These are phyloP conservation scores for Noctua pronuba DNA, from an alignment of 2,888 invertebrate species.

Conservation along the genomic window DNA sequence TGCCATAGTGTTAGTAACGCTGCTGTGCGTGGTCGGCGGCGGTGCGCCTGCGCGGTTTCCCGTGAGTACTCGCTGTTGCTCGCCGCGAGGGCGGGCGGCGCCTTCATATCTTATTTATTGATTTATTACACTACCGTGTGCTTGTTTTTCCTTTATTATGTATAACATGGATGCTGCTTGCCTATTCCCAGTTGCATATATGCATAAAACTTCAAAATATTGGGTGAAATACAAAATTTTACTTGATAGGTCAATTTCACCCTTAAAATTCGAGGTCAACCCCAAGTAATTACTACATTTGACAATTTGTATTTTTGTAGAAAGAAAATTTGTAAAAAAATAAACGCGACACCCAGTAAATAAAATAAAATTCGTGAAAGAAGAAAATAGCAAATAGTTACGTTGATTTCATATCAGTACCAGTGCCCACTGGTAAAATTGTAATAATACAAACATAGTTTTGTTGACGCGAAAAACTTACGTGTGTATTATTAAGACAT, in stretches of 20 bases:
- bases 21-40: slow-evolving; percentile 83
- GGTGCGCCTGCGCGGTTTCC: slow-evolving; percentile 88
- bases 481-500: neutral
- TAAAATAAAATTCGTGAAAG: neutral
- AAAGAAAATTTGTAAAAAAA: no score
- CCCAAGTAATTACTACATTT: neutral
- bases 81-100: slow-evolving; percentile 82
- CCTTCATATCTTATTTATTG: slow-evolving; percentile 56
- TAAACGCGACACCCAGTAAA: neutral
- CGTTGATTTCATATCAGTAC: neutral
- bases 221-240: neutral
- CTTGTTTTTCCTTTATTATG: slow-evolving; percentile 34
- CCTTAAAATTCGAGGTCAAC: neutral
- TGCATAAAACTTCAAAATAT: slow-evolving; percentile 1
- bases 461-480: neutral
- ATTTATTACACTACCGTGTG: slow-evolving; percentile 54
- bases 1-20: slow-evolving; percentile 79
- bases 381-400: no score
- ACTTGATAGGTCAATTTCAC: neutral
- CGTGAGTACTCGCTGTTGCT: slow-evolving; percentile 80
- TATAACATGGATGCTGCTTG: slow-evolving; percentile 21
- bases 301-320: neutral
- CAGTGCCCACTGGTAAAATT: neutral
- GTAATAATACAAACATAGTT: neutral
- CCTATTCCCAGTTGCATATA: slow-evolving; percentile 6